Evolutionary conservation across 2,113 vertebrate species (phyloP).

Genomic region (Platysteira castanea): DNA sequence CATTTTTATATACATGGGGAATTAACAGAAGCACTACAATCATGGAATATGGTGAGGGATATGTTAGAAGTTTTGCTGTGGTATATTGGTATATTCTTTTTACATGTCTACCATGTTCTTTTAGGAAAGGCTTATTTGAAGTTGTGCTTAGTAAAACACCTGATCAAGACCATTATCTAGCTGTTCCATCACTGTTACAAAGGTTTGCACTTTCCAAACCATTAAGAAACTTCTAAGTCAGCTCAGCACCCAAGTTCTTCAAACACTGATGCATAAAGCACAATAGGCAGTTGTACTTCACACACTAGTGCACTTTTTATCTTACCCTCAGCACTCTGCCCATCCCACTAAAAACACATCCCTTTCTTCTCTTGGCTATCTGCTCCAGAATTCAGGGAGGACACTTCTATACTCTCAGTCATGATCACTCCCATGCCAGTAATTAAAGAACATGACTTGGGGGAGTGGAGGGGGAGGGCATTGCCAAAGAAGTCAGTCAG

Average conservation of each 20-base stretch:
- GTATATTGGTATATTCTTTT: not conserved
- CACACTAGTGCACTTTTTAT: not conserved
- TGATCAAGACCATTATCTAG: not conserved
- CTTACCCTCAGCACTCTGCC: not conserved
- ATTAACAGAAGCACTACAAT: not conserved
- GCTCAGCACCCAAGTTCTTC: not conserved
- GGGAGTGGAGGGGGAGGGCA: fast-evolving
- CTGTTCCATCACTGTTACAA: not conserved
- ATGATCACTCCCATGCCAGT: not conserved
- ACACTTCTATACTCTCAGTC: not conserved
- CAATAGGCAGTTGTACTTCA: not conserved
- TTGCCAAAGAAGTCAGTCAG: not conserved
- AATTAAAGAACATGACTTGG: not conserved
- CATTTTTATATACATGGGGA: not conserved
- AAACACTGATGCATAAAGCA: not conserved
- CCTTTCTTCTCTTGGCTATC: not conserved
- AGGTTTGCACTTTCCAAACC: not conserved
- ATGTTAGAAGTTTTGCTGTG: not conserved
- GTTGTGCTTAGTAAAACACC: not conserved
- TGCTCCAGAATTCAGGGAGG: not conserved
- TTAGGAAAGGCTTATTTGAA: not conserved
- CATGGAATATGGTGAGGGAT: not conserved
- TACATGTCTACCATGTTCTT: not conserved
- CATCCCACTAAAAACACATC: not conserved
- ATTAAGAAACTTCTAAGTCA: not conserved